phyloP scores from a whole-genome alignment of 2,113 vertebrate species.

The Panurus biarmicus region DNA sequence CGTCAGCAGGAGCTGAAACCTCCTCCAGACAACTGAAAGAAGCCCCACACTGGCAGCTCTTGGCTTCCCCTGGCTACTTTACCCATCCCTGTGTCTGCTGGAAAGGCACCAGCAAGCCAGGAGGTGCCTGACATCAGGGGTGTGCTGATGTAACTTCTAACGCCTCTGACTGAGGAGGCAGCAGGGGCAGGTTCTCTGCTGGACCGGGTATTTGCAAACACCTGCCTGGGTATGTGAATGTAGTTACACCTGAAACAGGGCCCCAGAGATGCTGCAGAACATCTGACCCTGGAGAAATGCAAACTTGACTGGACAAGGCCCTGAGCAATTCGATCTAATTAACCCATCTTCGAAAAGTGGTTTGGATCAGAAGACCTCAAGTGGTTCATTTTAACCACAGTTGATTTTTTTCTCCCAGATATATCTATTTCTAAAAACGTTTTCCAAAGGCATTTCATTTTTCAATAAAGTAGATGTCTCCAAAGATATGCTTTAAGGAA shows the following conservation, averaged over 20 bases:
- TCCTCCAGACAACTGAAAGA: background rate
- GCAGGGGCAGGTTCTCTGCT: background rate
- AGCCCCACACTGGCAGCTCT: too few relatives aligned
- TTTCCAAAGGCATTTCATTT: background rate
- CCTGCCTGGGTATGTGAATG: background rate
- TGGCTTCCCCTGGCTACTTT: background rate
- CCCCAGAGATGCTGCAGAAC: background rate
- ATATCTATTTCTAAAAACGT: background rate
- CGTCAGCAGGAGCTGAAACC: background rate
- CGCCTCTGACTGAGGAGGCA: background rate
- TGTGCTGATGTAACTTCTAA: rapidly evolving
- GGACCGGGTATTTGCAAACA: background rate
- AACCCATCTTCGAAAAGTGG: background rate
- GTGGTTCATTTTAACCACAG: background rate
- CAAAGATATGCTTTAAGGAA: background rate
- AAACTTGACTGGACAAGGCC: background rate
- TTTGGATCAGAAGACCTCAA: background rate
- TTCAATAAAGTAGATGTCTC: background rate
- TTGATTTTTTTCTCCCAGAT: background rate
- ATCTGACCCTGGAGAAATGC: background rate
- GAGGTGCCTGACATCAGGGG: background rate
- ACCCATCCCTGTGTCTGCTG: background rate
- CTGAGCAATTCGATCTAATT: background rate
- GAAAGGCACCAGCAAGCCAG: background rate
- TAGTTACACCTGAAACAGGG: background rate